Evolutionary conservation across 2,797 vertebrate species (phyloP), one percentile per base, ranked within the genome.

Genomic region (Pseudochirops cupreus): DNA sequence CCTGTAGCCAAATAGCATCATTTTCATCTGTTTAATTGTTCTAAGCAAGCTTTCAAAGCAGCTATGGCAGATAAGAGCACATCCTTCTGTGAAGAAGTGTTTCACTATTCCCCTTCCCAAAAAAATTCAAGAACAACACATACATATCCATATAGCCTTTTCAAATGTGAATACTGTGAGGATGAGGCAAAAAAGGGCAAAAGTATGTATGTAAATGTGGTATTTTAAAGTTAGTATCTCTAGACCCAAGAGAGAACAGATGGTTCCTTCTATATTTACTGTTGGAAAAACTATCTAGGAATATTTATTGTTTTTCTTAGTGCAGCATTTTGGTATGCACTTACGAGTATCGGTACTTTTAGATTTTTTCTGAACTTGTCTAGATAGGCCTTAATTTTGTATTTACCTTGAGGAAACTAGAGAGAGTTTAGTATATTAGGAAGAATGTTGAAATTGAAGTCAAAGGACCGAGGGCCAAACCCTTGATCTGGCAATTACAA

Each of bases 91-190:
- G 12, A 56, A 95, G 57, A 95, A 92, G 18, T 91, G n/a, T 91
- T 74, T 74, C 67, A 39, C 67, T 39, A 74, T 74, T 7, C 67
- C 18, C 18, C 67, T 18, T 74, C 16, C 67, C n/a, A 6, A 16
- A 2, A 39, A 39, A 74, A 74, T 31, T 74, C n/a, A 74, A 39
- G 67, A 39, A 74, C 13, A 74, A 74, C 31, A 74, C n/a, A 18
- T 24, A 39, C 18, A n/a, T 39, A 39, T 59, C 58, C 58, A 3
- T 59, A 4, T 29, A 31, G 31, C 31, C 3, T 91, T 16, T 67
- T 96, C 56, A 95, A 90, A 91, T 94, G 94, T 33, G 52, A 31
- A 91, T 5, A 39, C 89, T 74, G 5, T 96, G n/a, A 74, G 94
- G 55, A 50, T 67, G 39, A 24, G 74, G 33, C 53, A 53, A 93